phyloP scores from a whole-genome alignment of 2,113 vertebrate genomes.

The Varanus salvator region DNA sequence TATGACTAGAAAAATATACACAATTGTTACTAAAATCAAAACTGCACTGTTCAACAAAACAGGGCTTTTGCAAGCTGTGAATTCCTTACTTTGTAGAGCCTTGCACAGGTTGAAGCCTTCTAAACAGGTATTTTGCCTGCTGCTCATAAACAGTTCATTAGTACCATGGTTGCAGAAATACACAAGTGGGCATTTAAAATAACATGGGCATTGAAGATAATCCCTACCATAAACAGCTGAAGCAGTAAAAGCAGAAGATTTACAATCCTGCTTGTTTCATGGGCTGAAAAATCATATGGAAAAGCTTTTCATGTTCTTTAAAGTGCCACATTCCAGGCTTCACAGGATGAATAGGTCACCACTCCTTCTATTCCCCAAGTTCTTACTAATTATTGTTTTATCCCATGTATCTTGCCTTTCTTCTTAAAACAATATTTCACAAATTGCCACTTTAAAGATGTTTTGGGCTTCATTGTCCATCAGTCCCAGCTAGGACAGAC shows the following conservation, averaged over 20 bases:
- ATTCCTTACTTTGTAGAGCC: neutral
- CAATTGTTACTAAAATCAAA: neutral
- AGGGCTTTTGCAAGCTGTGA: neutral
- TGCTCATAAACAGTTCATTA: slow-evolving; percentile 50
- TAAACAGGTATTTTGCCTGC: slow-evolving; percentile 43
- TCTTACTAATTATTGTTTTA: neutral
- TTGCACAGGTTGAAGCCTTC: neutral
- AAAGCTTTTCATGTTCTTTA: neutral
- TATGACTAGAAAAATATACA: neutral
- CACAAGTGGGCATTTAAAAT: neutral
- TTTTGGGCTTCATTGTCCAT: too few species aligned
- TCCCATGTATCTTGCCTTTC: neutral
- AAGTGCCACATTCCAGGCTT: neutral
- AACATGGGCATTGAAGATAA: neutral
- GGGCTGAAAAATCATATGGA: neutral
- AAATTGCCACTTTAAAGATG: too few species aligned
- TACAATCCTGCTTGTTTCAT: neutral
- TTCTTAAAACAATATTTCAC: neutral
- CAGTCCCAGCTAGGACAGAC: too few species aligned
- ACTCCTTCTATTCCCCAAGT: neutral
- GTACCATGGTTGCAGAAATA: neutral
- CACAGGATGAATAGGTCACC: neutral
- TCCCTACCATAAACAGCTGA: neutral
- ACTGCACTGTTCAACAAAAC: neutral
- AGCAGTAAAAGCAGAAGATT: neutral